Percentiles rank a stretch among this genome's conserved stretches.
These are phyloP conservation scores for Rhamnusium bicolor DNA, from an alignment of 2,888 invertebrate genomes.

Conservation along the genomic window DNA sequence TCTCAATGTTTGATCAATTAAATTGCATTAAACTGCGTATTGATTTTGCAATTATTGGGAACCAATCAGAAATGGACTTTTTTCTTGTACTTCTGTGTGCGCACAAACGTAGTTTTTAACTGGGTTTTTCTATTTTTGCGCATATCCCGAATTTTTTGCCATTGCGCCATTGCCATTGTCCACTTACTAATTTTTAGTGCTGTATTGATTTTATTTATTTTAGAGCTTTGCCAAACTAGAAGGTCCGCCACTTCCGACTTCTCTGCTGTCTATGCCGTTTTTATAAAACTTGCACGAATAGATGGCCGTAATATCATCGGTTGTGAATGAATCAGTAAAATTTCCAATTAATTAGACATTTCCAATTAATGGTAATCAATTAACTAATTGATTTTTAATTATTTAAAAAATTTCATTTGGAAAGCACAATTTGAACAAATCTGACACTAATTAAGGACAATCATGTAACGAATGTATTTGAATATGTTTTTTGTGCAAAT, in stretches of 20 bases:
- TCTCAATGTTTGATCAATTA: conserved; percentile 67
- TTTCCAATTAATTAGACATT: conserved; percentile 24
- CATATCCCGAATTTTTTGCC: conserved; percentile 71
- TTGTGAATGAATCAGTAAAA: conserved; percentile 22
- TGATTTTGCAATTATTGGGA: conserved; percentile 72
- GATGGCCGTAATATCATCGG: background rate
- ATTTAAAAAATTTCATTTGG: conserved; percentile 30
- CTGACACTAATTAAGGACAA: conserved; percentile 8
- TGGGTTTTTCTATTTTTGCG: conserved; percentile 61
- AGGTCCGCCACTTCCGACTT: conserved; percentile 27
- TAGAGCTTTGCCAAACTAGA: conserved; percentile 55
- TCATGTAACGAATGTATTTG: conserved; percentile 1
- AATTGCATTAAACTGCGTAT: conserved; percentile 69
- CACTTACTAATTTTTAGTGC: conserved; percentile 71
- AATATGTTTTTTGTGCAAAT: conserved; percentile 13
- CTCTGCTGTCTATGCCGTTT: conserved; percentile 17
- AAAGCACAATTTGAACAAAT: conserved; percentile 1
- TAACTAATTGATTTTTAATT: conserved; percentile 28
- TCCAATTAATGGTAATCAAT: conserved; percentile 20
- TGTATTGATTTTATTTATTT: conserved; percentile 70
- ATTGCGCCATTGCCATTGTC: conserved; percentile 70
- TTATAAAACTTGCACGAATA: background rate
- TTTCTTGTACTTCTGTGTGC: conserved; percentile 66
- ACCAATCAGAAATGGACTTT: conserved; percentile 72
- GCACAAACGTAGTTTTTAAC: conserved; percentile 67